Percentiles rank a stretch among this genome's conserved stretches.
Evolutionary conservation across 2,113 vertebrate species (phyloP).

Genomic region (Esox niger): DNA sequence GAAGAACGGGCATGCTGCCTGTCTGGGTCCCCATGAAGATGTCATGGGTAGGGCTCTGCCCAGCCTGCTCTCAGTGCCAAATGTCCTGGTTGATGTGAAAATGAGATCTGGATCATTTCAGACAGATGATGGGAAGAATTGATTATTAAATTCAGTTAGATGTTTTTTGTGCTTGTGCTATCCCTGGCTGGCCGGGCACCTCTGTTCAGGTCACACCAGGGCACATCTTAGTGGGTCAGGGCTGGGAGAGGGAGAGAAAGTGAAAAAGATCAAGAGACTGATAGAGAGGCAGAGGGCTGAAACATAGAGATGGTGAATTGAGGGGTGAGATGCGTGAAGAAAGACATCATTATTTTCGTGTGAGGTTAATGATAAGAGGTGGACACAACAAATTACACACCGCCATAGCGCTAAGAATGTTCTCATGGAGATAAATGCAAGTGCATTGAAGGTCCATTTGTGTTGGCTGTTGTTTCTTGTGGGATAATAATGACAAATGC

Average conservation of each 20-base stretch:
- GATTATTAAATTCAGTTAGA: slow-evolving; percentile 70
- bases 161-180: slow-evolving; percentile 48
- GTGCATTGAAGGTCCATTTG: neutral
- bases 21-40: slow-evolving; percentile 81
- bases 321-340: neutral
- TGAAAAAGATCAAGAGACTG: too few species aligned
- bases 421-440: too few species aligned
- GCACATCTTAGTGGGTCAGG: slow-evolving; percentile 46
- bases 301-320: neutral
- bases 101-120: slow-evolving; percentile 87
- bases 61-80: too few species aligned
- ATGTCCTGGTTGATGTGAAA: slow-evolving; percentile 73
- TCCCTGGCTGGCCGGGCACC: slow-evolving; percentile 55
- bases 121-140: slow-evolving; percentile 76
- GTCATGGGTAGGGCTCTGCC: slow-evolving; percentile 69
- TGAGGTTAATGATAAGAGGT: neutral
- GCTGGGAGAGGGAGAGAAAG: neutral
- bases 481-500: slow-evolving; percentile 21
- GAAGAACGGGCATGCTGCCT: slow-evolving; percentile 50
- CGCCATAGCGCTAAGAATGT: neutral
- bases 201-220: slow-evolving; percentile 46
- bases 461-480: slow-evolving; percentile 4
- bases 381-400: neutral
- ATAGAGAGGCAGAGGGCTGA: neutral
- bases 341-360: too few species aligned